phyloP scores from a whole-genome alignment of 2,113 vertebrate species.

The Channa maculata region DNA sequence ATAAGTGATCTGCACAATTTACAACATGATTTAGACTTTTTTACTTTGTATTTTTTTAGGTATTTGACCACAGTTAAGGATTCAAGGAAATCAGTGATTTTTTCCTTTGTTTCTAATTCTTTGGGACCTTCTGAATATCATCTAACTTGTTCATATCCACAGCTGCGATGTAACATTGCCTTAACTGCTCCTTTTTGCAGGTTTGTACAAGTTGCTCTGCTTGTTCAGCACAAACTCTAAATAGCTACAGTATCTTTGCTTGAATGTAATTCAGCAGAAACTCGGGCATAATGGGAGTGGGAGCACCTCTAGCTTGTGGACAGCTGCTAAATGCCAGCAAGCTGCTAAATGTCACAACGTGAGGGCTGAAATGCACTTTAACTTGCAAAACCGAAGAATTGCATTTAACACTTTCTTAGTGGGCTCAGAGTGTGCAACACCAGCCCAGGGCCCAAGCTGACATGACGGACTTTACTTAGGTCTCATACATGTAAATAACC shows the following conservation, averaged over 20 bases:
- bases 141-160: too few relatives aligned
- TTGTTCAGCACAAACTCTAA: slow-evolving; percentile 13
- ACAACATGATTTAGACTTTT: too few relatives aligned
- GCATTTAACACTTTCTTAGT: background rate
- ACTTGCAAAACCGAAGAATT: background rate
- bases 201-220: slow-evolving; percentile 9
- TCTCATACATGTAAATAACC: slow-evolving; percentile 4
- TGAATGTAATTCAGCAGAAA: slow-evolving; percentile 16
- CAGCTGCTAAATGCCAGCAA: slow-evolving; percentile 17
- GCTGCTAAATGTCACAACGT: slow-evolving; percentile 15
- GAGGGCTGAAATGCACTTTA: background rate
- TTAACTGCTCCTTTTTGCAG: background rate
- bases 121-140: too few relatives aligned
- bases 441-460: background rate
- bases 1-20: too few relatives aligned
- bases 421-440: background rate
- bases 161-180: too few relatives aligned
- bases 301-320: background rate
- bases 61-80: too few relatives aligned
- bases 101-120: too few relatives aligned
- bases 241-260: background rate
- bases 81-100: too few relatives aligned
- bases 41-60: too few relatives aligned
- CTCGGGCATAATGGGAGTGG: background rate
- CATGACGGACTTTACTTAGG: background rate